Evolutionary conservation across 1,140 invertebrate genomes (phyloP).

Genomic region (Delia radicum): DNA sequence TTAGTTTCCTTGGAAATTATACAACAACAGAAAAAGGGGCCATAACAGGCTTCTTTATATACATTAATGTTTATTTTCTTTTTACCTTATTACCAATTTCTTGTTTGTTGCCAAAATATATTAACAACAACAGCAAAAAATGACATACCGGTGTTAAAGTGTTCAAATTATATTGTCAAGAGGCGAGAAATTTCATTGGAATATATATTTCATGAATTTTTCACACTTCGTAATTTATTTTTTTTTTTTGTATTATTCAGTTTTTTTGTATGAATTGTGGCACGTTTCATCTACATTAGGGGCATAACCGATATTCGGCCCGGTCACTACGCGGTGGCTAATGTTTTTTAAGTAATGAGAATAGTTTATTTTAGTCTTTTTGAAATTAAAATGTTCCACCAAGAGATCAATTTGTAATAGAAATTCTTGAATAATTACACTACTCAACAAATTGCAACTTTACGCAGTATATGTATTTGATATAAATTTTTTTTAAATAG

Average conservation of each 20-base stretch:
- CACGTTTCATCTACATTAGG: constrained; percentile 4
- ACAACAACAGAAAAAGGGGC: neutral
- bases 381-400: no score
- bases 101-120: neutral
- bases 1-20: constrained; percentile 18
- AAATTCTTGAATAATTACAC: no score
- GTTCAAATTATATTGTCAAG: constrained; percentile 23
- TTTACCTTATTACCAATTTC: neutral
- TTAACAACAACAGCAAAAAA: neutral
- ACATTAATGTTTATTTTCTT: neutral
- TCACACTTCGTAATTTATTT: constrained; percentile 1
- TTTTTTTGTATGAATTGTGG: constrained; percentile 8
- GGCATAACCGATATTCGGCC: no score
- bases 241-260: neutral
- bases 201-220: constrained; percentile 22
- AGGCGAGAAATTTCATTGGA: constrained; percentile 23
- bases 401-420: no score
- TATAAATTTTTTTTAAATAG: no score
- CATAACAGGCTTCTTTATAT: constrained; percentile 14
- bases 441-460: no score
- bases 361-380: no score
- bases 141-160: constrained; percentile 6
- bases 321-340: no score
- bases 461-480: no score
- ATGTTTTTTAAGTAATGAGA: no score